phyloP scores from a whole-genome alignment of 2,888 invertebrate species.

The Drosophila anomalata region DNA sequence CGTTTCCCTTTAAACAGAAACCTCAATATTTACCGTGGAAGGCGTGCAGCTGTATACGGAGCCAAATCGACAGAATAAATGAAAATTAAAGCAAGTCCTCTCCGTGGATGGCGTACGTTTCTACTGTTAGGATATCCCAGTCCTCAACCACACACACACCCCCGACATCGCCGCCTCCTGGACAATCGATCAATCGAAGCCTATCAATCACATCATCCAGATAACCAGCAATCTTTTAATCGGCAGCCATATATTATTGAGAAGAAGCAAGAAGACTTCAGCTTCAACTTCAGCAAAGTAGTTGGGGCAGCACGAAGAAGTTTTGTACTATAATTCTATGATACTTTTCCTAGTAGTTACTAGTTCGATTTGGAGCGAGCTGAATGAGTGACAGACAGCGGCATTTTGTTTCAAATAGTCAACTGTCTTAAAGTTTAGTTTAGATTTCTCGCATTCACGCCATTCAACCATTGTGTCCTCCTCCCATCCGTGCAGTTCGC shows the following conservation, averaged over 20 bases:
- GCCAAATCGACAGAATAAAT: constrained; percentile 85
- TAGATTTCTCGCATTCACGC: constrained; percentile 20
- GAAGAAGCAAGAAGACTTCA: constrained; percentile 36
- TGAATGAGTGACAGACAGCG: not conserved
- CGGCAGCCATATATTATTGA: constrained; percentile 58
- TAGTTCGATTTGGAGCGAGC: constrained; percentile 49
- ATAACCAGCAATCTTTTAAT: constrained; percentile 14
- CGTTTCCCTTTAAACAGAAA: constrained; percentile 87
- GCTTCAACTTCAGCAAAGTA: constrained; percentile 2
- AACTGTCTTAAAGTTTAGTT: constrained; percentile 17
- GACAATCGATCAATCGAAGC: constrained; percentile 13
- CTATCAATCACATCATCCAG: constrained; percentile 33
- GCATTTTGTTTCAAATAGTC: constrained; percentile 6
- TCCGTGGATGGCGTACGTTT: constrained; percentile 84
- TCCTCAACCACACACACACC: constrained; percentile 36
- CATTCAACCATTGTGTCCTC: constrained; percentile 1
- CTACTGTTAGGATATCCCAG: constrained; percentile 82
- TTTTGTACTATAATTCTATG: constrained; percentile 43
- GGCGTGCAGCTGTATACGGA: constrained; percentile 94
- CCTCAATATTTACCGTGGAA: constrained; percentile 97
- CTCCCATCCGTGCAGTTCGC: constrained; percentile 15
- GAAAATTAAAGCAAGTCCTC: constrained; percentile 84
- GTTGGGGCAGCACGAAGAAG: constrained; percentile 15
- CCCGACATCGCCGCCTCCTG: constrained; percentile 11
- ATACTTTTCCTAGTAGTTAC: constrained; percentile 39